A percentile compares a stretch with the other conserved stretches of the same genome.
phyloP scores from a whole-genome alignment of 53 echinoderm and acorn worm species.

The Paracentrotus lividus region DNA sequence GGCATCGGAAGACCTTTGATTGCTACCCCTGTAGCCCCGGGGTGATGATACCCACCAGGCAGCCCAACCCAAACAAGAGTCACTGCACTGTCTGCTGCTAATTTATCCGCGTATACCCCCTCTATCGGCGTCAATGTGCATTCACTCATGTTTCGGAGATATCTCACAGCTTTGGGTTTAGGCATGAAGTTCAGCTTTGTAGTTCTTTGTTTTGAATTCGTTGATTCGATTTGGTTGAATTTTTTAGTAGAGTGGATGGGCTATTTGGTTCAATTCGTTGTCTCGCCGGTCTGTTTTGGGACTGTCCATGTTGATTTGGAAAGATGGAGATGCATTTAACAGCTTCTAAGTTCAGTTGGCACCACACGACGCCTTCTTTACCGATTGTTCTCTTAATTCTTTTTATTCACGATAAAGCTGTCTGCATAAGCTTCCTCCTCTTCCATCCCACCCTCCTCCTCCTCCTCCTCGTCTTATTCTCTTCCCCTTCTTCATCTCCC shows the following conservation, averaged over 20 bases:
- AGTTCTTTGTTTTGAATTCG: constrained; percentile 30
- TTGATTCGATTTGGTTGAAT: constrained; percentile 41
- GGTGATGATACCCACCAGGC: constrained; percentile 57
- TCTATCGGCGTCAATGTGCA: constrained; percentile 34
- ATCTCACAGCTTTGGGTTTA: background rate
- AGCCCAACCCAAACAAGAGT: constrained; percentile 43
- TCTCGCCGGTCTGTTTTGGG: constrained; percentile 32
- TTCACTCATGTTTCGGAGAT: background rate
- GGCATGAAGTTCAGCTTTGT: background rate
- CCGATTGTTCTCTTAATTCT: background rate
- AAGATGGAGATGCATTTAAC: constrained; percentile 15
- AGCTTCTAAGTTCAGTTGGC: background rate
- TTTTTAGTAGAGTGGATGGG: background rate
- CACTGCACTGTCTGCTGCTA: constrained; percentile 49
- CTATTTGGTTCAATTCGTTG: background rate
- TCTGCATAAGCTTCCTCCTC: background rate
- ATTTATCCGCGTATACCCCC: constrained; percentile 34
- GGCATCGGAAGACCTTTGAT: constrained; percentile 60
- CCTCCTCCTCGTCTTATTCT: background rate
- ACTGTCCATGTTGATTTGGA: constrained; percentile 23
- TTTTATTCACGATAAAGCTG: background rate
- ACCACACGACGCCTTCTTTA: background rate
- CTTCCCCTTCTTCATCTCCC: background rate
- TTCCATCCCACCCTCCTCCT: background rate
- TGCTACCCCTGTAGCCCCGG: constrained; percentile 51